A percentile compares a stretch with the other conserved stretches of the same genome.
Conservation (phyloP, 1,140 invertebrate genomes). For the Leptinotarsa defecta region DNA sequence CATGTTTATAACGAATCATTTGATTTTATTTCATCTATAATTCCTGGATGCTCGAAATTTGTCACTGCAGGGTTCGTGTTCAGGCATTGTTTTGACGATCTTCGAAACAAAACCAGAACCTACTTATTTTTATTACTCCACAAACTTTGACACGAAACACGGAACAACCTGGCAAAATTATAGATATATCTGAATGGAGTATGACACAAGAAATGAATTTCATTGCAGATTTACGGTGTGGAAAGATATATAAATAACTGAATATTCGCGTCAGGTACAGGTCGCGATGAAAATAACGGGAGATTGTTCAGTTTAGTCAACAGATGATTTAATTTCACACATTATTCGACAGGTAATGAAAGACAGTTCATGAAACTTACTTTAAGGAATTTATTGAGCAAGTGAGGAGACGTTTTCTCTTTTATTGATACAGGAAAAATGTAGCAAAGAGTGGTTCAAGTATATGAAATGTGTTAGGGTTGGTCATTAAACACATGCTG, state of each 20-base stretch:
- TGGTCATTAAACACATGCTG: too few relatives aligned
- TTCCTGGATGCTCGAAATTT: neutral
- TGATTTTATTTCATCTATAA: neutral
- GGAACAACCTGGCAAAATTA: neutral
- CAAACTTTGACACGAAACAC: slow-evolving; percentile 9
- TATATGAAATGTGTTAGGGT: too few relatives aligned
- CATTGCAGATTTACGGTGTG: neutral
- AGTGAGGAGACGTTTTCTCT: rapidly evolving
- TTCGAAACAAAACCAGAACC: neutral
- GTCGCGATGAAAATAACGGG: too few relatives aligned
- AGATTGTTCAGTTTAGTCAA: too few relatives aligned
- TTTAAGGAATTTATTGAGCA: too few relatives aligned
- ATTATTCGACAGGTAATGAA: too few relatives aligned
- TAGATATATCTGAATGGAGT: neutral
- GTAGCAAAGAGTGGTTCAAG: too few relatives aligned
- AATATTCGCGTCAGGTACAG: too few relatives aligned
- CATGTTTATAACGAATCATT: slow-evolving; percentile 1
- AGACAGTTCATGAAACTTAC: too few relatives aligned
- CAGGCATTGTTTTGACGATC: neutral
- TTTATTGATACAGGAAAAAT: too few relatives aligned
- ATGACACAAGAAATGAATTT: slow-evolving; percentile 12
- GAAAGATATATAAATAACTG: too few relatives aligned
- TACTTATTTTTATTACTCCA: slow-evolving; percentile 14
- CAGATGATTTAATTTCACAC: too few relatives aligned
- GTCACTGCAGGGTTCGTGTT: slow-evolving; percentile 11